These are phyloP conservation scores for Pristionchus exspectatus DNA, from an alignment of 2,888 invertebrate genomes.

Conservation along the genomic window DNA sequence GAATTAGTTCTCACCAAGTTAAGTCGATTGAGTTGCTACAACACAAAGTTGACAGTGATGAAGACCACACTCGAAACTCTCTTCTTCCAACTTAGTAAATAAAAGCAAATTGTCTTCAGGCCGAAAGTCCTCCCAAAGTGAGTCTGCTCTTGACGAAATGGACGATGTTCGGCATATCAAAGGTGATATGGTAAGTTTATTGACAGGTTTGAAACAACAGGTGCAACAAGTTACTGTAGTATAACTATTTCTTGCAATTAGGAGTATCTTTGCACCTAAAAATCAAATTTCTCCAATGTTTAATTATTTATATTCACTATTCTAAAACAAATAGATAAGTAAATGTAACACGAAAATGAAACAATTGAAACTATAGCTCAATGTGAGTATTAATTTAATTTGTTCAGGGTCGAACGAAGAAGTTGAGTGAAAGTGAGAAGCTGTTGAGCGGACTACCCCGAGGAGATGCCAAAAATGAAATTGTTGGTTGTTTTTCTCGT, in stretches of 20 bases:
- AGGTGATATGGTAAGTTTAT: background rate
- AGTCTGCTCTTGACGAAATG: constrained; percentile 45
- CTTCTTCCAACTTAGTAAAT: too few species aligned
- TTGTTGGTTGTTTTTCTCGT: constrained; percentile 1
- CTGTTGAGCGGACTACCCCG: background rate
- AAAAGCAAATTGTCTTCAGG: background rate
- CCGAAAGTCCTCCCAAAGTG: constrained; percentile 45
- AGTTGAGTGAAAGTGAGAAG: background rate
- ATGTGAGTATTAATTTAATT: background rate
- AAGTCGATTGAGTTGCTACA: too few species aligned
- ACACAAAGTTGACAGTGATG: too few species aligned
- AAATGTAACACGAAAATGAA: background rate
- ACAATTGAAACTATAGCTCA: background rate
- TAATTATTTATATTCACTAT: too few species aligned
- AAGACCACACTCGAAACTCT: too few species aligned
- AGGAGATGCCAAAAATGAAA: constrained; percentile 25
- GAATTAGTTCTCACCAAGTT: too few species aligned
- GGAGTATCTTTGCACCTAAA: background rate
- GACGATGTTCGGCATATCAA: constrained; percentile 1
- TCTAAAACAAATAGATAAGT: too few species aligned
- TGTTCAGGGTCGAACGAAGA: constrained; percentile 20
- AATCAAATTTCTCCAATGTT: too few species aligned
- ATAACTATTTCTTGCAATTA: background rate
- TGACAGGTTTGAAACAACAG: background rate
- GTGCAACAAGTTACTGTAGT: too few species aligned